phyloP scores from a whole-genome alignment of 1,140 invertebrate genomes.

The Trichonephila inaurata region DNA sequence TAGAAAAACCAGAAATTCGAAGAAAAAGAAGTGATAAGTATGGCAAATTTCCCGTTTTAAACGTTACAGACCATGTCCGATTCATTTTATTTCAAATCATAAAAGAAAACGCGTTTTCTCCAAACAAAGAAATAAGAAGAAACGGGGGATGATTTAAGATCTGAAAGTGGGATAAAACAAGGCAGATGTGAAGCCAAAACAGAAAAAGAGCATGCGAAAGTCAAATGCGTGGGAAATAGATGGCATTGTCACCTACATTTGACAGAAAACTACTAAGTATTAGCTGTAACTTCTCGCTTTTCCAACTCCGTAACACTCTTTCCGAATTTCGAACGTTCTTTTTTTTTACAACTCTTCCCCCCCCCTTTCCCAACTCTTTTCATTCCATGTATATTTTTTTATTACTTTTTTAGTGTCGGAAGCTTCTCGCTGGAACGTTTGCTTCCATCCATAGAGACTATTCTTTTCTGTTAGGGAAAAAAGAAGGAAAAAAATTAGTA shows the following conservation, averaged over 20 bases:
- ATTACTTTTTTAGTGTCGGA: too few species aligned
- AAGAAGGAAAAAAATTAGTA: background rate
- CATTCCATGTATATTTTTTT: too few species aligned
- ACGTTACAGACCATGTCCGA: background rate
- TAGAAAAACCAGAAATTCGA: background rate
- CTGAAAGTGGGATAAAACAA: slow-evolving; percentile 46
- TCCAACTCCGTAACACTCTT: slow-evolving; percentile 24
- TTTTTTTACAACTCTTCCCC: background rate
- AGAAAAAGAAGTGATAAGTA: background rate
- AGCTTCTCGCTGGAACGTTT: too few species aligned
- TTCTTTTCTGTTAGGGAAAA: background rate
- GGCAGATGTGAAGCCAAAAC: slow-evolving; percentile 17
- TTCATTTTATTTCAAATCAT: background rate
- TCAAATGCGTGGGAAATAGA: slow-evolving; percentile 69
- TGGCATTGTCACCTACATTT: slow-evolving; percentile 70
- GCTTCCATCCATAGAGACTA: background rate
- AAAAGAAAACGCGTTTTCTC: background rate
- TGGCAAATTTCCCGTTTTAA: background rate
- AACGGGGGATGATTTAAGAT: slow-evolving; percentile 51
- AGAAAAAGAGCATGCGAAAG: slow-evolving; percentile 27
- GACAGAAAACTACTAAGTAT: slow-evolving; percentile 68
- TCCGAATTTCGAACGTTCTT: background rate
- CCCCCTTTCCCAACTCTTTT: too few species aligned
- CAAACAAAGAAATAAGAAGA: background rate
- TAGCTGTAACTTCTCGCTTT: slow-evolving; percentile 64